Evolutionary conservation across 1,140 invertebrate species (phyloP).

Genomic region (Chelonus insularis): DNA sequence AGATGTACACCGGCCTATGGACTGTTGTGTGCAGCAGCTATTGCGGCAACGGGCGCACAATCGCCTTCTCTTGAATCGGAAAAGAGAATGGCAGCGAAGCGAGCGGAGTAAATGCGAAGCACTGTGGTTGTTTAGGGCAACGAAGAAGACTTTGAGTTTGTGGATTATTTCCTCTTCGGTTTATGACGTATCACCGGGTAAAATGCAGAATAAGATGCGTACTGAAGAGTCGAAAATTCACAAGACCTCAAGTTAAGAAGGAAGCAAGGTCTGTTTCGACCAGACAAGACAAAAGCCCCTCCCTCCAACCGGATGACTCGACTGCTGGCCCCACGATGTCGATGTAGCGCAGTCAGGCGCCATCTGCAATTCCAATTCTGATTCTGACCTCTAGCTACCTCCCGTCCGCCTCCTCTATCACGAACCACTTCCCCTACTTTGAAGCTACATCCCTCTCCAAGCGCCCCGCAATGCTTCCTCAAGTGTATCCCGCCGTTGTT

Average conservation of each 20-base stretch:
- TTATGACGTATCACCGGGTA: background rate
- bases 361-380: slow-evolving; percentile 50
- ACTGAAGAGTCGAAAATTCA: background rate
- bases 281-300: slow-evolving; percentile 30
- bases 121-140: background rate
- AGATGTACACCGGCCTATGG: too few species aligned
- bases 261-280: slow-evolving; percentile 9
- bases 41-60: slow-evolving; percentile 5
- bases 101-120: slow-evolving; percentile 15
- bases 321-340: slow-evolving; percentile 34
- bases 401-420: slow-evolving; percentile 20
- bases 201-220: background rate
- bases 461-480: slow-evolving; percentile 7
- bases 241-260: background rate
- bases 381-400: slow-evolving; percentile 34
- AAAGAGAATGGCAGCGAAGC: slow-evolving; percentile 20
- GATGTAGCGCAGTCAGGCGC: slow-evolving; percentile 41
- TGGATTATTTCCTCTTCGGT: background rate
- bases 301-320: slow-evolving; percentile 39
- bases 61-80: slow-evolving; percentile 3
- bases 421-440: slow-evolving; percentile 29
- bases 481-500: background rate
- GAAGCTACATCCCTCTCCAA: slow-evolving; percentile 28
- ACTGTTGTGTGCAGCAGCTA: background rate
- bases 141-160: background rate